Conservation (phyloP, 2,113 vertebrate species). For the Coturnix japonica region DNA sequence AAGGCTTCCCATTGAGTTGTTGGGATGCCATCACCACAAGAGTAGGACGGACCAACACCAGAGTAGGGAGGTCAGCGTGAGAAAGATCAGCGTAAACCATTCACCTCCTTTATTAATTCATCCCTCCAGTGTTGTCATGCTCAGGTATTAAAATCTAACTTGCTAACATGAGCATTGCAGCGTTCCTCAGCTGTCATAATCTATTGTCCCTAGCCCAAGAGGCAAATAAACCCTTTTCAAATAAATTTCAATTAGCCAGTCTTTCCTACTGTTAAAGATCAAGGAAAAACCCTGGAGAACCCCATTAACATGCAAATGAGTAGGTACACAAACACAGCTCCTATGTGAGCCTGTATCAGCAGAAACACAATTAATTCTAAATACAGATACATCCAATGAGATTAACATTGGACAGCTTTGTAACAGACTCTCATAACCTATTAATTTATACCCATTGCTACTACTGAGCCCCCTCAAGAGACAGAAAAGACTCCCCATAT, state of each 20-base stretch:
- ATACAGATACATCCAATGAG: slow-evolving; percentile 3
- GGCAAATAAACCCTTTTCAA: slow-evolving; percentile 48
- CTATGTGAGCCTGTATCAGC: slow-evolving; percentile 22
- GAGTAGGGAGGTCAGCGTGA: neutral
- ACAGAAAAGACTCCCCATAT: neutral
- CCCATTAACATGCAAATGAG: slow-evolving; percentile 60
- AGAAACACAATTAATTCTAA: slow-evolving; percentile 52
- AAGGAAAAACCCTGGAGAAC: slow-evolving; percentile 56
- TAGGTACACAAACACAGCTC: slow-evolving; percentile 32
- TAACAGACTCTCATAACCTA: neutral
- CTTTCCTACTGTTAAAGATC: slow-evolving; percentile 51
- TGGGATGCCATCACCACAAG: neutral
- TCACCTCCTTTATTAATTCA: neutral
- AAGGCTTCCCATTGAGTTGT: neutral
- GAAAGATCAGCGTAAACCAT: neutral
- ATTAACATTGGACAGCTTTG: slow-evolving; percentile 3
- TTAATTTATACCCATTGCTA: neutral
- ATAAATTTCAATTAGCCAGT: slow-evolving; percentile 61
- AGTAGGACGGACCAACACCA: neutral
- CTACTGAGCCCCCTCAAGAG: neutral
- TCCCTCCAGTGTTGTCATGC: neutral
- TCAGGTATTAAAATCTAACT: neutral
- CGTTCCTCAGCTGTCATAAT: neutral
- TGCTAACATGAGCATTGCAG: neutral
- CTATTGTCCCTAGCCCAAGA: slow-evolving; percentile 39